phyloP scores from a whole-genome alignment of 2,113 vertebrate genomes.

The Suncus etruscus region DNA sequence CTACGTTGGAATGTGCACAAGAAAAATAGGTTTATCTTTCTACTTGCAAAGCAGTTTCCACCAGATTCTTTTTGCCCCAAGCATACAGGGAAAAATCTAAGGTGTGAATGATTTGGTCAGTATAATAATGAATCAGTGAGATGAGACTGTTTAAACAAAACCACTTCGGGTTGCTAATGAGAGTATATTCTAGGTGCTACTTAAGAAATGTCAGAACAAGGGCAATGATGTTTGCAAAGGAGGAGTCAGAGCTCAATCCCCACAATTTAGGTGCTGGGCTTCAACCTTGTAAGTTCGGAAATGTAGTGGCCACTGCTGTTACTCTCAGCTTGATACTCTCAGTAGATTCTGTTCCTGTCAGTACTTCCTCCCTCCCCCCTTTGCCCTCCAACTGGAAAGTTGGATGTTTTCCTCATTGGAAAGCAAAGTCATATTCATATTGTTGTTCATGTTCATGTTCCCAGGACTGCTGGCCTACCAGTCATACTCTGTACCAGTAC shows the following conservation, averaged over 20 bases:
- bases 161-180: background rate
- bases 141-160: background rate
- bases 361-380: background rate
- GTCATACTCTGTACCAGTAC: no score
- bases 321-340: background rate
- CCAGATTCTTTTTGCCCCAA: conserved; percentile 20
- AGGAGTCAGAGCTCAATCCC: background rate
- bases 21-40: conserved; percentile 35
- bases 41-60: conserved; percentile 46
- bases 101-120: background rate
- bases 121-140: background rate
- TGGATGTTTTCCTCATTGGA: background rate
- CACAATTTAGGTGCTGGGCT: no score
- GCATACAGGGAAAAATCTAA: background rate
- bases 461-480: no score
- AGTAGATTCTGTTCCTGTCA: background rate
- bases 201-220: conserved; percentile 42
- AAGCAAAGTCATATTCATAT: background rate
- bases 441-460: background rate
- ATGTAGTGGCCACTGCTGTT: background rate
- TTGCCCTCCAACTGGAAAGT: background rate
- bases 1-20: conserved; percentile 27
- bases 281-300: background rate
- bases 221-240: background rate
- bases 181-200: conserved; percentile 18